A percentile compares a stretch with the other conserved stretches of the same genome.
Conservation (phyloP, 2,888 invertebrate genomes). For the Drosophila ustulata region DNA sequence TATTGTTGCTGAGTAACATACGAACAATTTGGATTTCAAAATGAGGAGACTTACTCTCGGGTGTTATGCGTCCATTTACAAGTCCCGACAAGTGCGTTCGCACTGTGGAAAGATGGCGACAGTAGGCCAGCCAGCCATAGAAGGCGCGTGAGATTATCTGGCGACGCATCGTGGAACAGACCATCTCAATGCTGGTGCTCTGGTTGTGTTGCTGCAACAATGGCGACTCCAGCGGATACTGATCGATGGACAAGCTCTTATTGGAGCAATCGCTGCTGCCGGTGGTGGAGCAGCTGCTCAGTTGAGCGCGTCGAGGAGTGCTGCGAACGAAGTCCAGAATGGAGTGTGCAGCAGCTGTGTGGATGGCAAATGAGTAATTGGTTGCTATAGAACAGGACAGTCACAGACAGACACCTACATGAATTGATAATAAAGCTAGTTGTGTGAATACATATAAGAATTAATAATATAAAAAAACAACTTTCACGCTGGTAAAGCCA, state of each 20-base stretch:
- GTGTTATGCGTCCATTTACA: constrained; percentile 91
- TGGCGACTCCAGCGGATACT: constrained; percentile 81
- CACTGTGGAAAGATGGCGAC: constrained; percentile 96
- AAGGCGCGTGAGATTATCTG: constrained; percentile 98
- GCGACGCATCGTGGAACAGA: constrained; percentile 97
- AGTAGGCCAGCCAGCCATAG: constrained; percentile 98
- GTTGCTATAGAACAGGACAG: no score
- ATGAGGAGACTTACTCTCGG: constrained; percentile 85
- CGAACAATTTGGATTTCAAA: no score
- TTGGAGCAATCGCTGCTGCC: constrained; percentile 89
- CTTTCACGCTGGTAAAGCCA: no score
- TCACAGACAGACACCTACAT: no score
- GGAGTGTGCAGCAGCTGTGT: constrained; percentile 89
- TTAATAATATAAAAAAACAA: no score
- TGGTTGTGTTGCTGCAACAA: constrained; percentile 84
- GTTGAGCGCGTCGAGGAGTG: constrained; percentile 85
- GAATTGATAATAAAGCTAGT: no score
- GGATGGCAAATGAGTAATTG: neutral
- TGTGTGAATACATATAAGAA: no score
- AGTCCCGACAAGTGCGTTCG: constrained; percentile 96
- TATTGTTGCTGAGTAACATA: no score
- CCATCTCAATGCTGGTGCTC: constrained; percentile 89
- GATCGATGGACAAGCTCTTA: constrained; percentile 85
- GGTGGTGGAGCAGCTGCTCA: constrained; percentile 89
- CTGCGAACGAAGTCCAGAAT: constrained; percentile 87